Evolutionary conservation across 2,797 vertebrate species (phyloP).

Genomic region (Coilia nasus): DNA sequence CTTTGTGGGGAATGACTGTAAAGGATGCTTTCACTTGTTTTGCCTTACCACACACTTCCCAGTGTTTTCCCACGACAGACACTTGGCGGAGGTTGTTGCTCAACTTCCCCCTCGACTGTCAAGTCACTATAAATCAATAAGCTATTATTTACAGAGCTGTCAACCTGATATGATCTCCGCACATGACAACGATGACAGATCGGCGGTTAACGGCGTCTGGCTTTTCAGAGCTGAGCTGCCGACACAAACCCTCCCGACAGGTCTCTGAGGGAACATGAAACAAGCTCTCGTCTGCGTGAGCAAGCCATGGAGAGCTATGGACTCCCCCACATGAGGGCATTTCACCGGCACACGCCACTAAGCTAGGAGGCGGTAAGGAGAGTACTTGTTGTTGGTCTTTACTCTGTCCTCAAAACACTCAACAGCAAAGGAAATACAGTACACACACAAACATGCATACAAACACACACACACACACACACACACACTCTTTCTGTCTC

Average conservation of each 20-base stretch:
- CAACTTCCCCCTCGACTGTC: background rate
- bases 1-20: background rate
- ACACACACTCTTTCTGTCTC: background rate
- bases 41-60: background rate
- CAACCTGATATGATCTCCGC: background rate
- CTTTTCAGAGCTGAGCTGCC: background rate
- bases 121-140: background rate
- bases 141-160: background rate
- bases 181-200: background rate
- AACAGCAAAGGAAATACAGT: background rate
- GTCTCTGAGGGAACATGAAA: slow-evolving; percentile 14
- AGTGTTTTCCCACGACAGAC: background rate
- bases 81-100: background rate
- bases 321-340: background rate
- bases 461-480: background rate
- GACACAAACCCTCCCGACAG: background rate
- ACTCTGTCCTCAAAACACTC: background rate
- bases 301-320: background rate
- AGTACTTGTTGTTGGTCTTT: background rate
- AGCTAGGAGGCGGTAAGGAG: background rate
- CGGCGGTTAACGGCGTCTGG: background rate
- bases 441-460: background rate
- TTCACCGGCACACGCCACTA: background rate
- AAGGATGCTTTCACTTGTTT: background rate
- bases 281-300: background rate